phyloP scores from a whole-genome alignment of 1,140 invertebrate genomes.

The Camponotus pennsylvanicus region DNA sequence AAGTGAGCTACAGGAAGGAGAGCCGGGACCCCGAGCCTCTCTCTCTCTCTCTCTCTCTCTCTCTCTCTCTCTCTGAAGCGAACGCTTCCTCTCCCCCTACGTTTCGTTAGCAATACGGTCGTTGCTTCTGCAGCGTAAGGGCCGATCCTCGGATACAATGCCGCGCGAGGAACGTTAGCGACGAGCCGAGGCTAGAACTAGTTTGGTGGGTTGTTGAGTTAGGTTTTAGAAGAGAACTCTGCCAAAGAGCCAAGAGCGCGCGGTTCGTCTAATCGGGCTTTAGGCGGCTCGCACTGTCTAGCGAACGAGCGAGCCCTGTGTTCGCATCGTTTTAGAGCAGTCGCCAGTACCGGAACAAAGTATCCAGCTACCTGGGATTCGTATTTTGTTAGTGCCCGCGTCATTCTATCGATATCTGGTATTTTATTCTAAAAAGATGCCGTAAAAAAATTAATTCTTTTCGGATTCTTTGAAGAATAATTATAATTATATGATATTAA shows the following conservation, averaged over 20 bases:
- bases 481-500: too few species aligned
- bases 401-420: too few species aligned
- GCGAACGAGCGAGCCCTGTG: conserved; percentile 24
- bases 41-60: conserved; percentile 53
- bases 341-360: neutral
- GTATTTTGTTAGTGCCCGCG: neutral
- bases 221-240: conserved; percentile 77
- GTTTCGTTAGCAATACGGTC: conserved; percentile 73
- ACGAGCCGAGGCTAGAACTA: conserved; percentile 80
- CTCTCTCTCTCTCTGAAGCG: conserved; percentile 51
- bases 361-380: neutral
- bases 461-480: too few species aligned
- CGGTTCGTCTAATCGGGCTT: conserved; percentile 51
- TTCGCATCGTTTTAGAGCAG: conserved; percentile 5
- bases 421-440: too few species aligned
- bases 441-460: too few species aligned
- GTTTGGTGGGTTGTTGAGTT: conserved; percentile 84
- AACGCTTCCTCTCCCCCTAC: conserved; percentile 65
- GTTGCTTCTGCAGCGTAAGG: conserved; percentile 73
- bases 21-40: conserved; percentile 56
- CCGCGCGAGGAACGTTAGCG: conserved; percentile 73
- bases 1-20: conserved; percentile 70
- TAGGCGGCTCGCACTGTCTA: conserved; percentile 57
- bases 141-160: conserved; percentile 75
- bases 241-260: conserved; percentile 61